These are phyloP conservation scores for Mobula hypostoma DNA, from an alignment of 2,113 vertebrate species.

Conservation along the genomic window DNA sequence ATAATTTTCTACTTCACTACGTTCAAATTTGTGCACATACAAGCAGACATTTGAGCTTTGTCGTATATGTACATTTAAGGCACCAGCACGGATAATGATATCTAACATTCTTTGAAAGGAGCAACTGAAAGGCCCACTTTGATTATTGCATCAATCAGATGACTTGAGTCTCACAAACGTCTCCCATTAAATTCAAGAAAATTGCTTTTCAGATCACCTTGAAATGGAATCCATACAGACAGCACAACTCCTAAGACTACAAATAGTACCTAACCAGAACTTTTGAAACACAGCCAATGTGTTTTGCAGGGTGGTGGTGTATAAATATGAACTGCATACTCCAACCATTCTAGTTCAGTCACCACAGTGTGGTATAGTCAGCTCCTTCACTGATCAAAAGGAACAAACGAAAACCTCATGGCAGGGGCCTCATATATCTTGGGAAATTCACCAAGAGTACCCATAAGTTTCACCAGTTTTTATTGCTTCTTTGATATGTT, in stretches of 20 bases:
- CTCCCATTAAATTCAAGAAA: constrained; percentile 27
- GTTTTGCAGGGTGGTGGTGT: background rate
- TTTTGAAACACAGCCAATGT: background rate
- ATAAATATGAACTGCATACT: background rate
- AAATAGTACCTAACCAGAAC: background rate
- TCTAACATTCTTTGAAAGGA: background rate
- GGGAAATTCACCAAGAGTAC: constrained; percentile 7
- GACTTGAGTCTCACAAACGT: background rate
- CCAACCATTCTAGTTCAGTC: background rate
- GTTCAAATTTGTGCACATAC: background rate
- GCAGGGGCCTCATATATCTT: background rate
- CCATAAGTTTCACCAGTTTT: constrained; percentile 11
- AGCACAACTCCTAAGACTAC: background rate
- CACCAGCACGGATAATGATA: background rate
- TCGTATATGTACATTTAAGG: background rate
- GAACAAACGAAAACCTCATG: constrained; percentile 3
- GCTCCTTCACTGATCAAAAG: constrained; percentile 1
- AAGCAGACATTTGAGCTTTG: background rate
- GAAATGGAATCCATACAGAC: background rate
- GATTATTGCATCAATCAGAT: constrained; percentile 22
- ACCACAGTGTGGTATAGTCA: background rate
- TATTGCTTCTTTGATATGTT: constrained; percentile 22
- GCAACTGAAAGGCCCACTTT: constrained; percentile 20
- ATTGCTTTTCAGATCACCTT: constrained; percentile 22
- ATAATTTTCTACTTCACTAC: background rate